Evolutionary conservation across 2,888 invertebrate species (phyloP).

Genomic region (Ernsta delagoae): DNA sequence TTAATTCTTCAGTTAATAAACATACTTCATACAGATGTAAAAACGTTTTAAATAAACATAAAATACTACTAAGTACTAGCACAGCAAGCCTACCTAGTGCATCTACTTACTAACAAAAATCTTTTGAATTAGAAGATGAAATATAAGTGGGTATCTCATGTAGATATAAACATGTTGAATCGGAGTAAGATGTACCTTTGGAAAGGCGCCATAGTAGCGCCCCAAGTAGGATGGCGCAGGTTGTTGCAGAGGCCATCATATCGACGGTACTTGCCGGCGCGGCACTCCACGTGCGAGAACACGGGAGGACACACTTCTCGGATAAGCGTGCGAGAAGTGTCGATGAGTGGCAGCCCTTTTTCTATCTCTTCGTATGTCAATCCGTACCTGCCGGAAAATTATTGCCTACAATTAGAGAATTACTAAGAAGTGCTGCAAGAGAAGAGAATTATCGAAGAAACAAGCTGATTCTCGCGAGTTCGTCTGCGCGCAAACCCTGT

Average conservation of each 20-base stretch:
- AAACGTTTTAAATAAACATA: no score
- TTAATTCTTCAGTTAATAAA: not conserved
- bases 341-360: conserved; percentile 93
- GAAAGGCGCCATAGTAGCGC: conserved; percentile 93
- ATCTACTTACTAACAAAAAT: no score
- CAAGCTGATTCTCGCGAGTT: no score
- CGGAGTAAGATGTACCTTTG: conserved; percentile 82
- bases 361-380: conserved; percentile 94
- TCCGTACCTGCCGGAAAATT: conserved; percentile 87
- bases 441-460: no score
- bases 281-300: conserved; percentile 94
- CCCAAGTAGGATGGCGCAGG: conserved; percentile 95
- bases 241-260: conserved; percentile 89
- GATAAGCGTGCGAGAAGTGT: conserved; percentile 94
- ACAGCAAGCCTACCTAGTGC: no score
- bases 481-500: no score
- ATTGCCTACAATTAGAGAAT: no score
- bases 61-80: no score
- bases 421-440: no score
- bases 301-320: conserved; percentile 95
- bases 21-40: no score
- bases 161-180: not conserved
- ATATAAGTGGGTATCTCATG: no score
- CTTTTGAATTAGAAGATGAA: no score
- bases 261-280: conserved; percentile 94